These are phyloP conservation scores for Capra hircus DNA, from an alignment of 2,113 vertebrate genomes.

Conservation along the genomic window DNA sequence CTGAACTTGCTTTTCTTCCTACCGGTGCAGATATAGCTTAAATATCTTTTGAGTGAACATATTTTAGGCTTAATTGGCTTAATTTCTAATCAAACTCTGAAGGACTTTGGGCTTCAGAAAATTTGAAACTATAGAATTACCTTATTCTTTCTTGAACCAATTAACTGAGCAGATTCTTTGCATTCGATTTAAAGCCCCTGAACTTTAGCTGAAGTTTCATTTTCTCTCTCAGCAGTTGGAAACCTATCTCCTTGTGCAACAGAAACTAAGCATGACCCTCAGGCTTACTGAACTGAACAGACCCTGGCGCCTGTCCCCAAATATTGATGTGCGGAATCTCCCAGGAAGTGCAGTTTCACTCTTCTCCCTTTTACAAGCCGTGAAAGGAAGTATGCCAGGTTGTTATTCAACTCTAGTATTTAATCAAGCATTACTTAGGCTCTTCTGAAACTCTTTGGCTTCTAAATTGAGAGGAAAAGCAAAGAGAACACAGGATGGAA, in stretches of 20 bases:
- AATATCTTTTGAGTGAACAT: background rate
- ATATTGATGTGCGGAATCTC: background rate
- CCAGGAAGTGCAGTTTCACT: constrained; percentile 52
- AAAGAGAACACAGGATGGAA: background rate
- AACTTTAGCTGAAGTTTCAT: constrained; percentile 33
- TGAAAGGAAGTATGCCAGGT: constrained; percentile 47
- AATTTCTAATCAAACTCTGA: constrained; percentile 31
- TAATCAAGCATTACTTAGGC: constrained; percentile 14
- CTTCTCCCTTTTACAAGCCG: constrained; percentile 49
- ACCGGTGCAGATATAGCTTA: background rate
- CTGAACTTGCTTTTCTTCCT: constrained; percentile 5
- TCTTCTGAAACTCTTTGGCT: constrained; percentile 34
- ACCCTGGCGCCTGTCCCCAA: background rate
- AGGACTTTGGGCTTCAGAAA: background rate
- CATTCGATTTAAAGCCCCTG: background rate
- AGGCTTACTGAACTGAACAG: background rate
- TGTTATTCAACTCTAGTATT: constrained; percentile 57
- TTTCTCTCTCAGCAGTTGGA: constrained; percentile 10
- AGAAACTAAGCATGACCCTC: constrained; percentile 26
- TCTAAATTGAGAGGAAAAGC: constrained; percentile 54
- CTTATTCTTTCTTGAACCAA: background rate
- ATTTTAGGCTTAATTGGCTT: constrained; percentile 11
- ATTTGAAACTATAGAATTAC: constrained; percentile 42
- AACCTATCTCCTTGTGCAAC: background rate
- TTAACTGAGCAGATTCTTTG: constrained; percentile 36